Evolutionary conservation across 2,797 vertebrate species (phyloP).

Genomic region (Macropus fuliginosus): DNA sequence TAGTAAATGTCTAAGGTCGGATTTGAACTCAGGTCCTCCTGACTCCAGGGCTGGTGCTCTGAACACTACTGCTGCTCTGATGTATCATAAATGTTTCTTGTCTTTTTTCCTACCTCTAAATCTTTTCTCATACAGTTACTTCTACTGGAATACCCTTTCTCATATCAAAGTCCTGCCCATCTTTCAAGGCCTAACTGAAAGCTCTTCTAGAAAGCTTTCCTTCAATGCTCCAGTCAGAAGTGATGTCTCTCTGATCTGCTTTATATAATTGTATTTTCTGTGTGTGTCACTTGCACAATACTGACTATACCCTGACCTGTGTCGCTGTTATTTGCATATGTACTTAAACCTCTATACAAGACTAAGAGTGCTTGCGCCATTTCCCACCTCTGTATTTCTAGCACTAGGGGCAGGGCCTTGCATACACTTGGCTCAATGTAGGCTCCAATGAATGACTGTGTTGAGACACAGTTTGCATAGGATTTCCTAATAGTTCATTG

Average conservation of each 20-base stretch:
- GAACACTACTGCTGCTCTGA: neutral
- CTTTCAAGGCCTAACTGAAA: neutral
- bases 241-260: neutral
- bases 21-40: neutral
- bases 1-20: neutral
- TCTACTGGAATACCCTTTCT: neutral
- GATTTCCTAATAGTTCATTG: neutral
- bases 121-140: neutral
- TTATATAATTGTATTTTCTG: neutral
- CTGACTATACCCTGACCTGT: neutral
- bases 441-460: neutral
- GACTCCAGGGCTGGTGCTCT: neutral
- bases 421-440: neutral
- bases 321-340: neutral
- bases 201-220: neutral
- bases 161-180: neutral
- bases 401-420: neutral
- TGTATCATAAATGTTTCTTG: neutral
- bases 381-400: neutral
- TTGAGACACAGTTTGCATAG: neutral
- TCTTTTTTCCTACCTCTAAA: neutral
- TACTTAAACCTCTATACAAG: neutral
- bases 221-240: neutral
- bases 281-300: neutral
- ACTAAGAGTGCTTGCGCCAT: neutral